Percentiles rank a stretch among this genome's conserved stretches.
phyloP scores from a whole-genome alignment of 2,888 invertebrate genomes.

The Polyploca ridens region DNA sequence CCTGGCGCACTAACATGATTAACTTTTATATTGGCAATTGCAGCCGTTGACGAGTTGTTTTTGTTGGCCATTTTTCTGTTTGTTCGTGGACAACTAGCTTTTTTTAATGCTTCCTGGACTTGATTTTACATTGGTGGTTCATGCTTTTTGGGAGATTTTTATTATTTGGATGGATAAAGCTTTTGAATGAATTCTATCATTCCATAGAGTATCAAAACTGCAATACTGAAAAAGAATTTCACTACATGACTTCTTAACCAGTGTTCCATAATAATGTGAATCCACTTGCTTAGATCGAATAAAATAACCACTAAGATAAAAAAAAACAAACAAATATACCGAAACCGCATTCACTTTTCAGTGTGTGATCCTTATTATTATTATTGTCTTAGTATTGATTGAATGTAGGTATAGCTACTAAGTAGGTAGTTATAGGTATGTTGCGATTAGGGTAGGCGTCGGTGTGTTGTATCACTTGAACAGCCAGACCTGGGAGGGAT shows the following conservation, averaged over 20 bases:
- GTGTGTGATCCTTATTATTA: background rate
- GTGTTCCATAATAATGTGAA: no score
- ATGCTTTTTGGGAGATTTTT: no score
- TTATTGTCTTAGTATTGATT: background rate
- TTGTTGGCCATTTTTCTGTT: slow-evolving; percentile 40
- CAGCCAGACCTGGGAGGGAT: slow-evolving; percentile 32
- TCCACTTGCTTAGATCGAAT: no score
- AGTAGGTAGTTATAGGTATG: slow-evolving; percentile 17
- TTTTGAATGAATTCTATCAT: no score
- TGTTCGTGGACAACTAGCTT: background rate
- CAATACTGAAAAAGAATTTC: no score
- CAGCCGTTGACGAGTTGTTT: slow-evolving; percentile 51
- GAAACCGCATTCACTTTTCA: background rate
- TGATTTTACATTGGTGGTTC: no score
- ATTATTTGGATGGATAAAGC: no score
- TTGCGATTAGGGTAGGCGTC: slow-evolving; percentile 31
- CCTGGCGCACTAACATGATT: slow-evolving; percentile 71
- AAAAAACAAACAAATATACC: background rate
- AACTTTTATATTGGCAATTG: slow-evolving; percentile 74
- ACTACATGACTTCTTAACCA: no score
- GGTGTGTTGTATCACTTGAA: slow-evolving; percentile 33
- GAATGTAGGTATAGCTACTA: background rate
- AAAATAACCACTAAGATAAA: background rate
- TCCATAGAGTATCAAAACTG: no score
- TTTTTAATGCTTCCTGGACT: background rate